phyloP scores from a whole-genome alignment of 2,113 vertebrate species.

The Macaca nemestrina region DNA sequence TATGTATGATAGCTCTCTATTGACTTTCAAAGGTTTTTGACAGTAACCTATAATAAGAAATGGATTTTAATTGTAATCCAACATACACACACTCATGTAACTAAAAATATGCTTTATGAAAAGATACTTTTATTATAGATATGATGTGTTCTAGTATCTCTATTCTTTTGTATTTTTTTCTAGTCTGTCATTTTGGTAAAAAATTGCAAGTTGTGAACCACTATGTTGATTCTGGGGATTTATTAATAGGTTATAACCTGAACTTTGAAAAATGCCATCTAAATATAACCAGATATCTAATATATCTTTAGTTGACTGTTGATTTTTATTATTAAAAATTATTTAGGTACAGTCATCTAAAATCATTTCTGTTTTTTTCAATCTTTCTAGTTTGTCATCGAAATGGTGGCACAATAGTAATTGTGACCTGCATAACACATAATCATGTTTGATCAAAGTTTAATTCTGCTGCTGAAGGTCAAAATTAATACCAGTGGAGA shows the following conservation, averaged over 20 bases:
- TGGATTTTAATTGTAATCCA: background rate
- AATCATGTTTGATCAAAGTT: constrained; percentile 36
- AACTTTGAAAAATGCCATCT: constrained; percentile 24
- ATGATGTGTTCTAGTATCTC: background rate
- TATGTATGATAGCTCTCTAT: background rate
- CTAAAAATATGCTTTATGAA: background rate
- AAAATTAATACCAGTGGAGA: background rate
- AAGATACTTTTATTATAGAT: background rate
- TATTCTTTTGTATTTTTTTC: background rate
- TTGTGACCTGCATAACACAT: background rate
- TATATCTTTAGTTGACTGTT: background rate
- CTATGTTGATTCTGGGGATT: background rate
- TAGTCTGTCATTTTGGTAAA: background rate
- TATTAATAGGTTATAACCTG: background rate
- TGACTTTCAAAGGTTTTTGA: constrained; percentile 4
- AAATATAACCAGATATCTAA: constrained; percentile 8
- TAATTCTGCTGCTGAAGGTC: background rate
- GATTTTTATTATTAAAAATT: background rate
- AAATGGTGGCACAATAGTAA: background rate
- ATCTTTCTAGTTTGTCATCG: background rate
- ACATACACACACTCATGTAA: background rate
- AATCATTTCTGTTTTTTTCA: background rate
- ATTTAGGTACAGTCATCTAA: background rate
- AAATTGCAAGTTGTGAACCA: background rate
- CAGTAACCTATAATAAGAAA: constrained; percentile 15